phyloP scores from a whole-genome alignment of 1,140 invertebrate species.

The Chlorops oryzae region DNA sequence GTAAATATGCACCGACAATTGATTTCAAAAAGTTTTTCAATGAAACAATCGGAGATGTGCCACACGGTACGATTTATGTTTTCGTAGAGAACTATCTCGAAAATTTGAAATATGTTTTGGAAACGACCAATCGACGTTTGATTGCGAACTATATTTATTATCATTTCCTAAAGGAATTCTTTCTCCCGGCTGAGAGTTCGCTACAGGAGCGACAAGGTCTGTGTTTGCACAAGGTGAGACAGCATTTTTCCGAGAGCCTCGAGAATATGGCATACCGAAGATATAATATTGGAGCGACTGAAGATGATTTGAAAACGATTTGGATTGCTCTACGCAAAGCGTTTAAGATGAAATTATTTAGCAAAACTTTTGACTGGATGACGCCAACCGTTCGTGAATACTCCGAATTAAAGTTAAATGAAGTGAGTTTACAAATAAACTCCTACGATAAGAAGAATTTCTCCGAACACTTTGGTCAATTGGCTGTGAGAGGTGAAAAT shows the following conservation, averaged over 20 bases:
- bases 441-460: slow-evolving; percentile 26
- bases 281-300: slow-evolving; percentile 23
- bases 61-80: slow-evolving; percentile 24
- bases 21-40: slow-evolving; percentile 19
- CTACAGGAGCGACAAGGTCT: not conserved
- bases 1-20: slow-evolving; percentile 19
- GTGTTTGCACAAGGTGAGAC: slow-evolving; percentile 23
- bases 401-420: slow-evolving; percentile 29
- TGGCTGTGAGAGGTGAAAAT: slow-evolving; percentile 13
- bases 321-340: slow-evolving; percentile 30
- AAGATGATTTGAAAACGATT: slow-evolving; percentile 26
- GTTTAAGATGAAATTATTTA: slow-evolving; percentile 22
- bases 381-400: slow-evolving; percentile 16
- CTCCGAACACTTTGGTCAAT: slow-evolving; percentile 25
- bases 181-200: slow-evolving; percentile 7
- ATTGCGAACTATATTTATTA: slow-evolving; percentile 38
- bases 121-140: slow-evolving; percentile 15
- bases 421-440: slow-evolving; percentile 30
- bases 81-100: slow-evolving; percentile 19
- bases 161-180: slow-evolving; percentile 21
- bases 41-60: slow-evolving; percentile 19
- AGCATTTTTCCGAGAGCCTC: slow-evolving; percentile 30
- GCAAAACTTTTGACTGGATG: slow-evolving; percentile 23
- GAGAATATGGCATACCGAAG: slow-evolving; percentile 37
- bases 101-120: slow-evolving; percentile 24